Evolutionary conservation across 2,888 invertebrate genomes (phyloP), one percentile per base, ranked within the genome.

Genomic region (Folsomia candida): DNA sequence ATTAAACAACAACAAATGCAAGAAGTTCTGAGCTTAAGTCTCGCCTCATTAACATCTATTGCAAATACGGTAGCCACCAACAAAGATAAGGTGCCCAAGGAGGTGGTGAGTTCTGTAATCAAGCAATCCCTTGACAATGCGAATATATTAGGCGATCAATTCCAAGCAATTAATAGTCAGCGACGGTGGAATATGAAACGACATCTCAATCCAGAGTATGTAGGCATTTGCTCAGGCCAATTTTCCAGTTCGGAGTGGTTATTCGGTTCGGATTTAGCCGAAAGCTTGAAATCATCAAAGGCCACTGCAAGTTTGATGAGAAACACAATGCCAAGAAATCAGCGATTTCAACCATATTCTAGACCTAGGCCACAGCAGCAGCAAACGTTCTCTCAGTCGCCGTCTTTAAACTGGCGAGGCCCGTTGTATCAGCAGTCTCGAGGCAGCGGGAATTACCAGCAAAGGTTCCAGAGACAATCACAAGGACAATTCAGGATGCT

Each of bases 341-440:
- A n/a, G n/a, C 2, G 47, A 26, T 11, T 25, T 2, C 25, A 27
- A 0, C 57, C 67, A 1, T 67, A 60, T n/a, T n/a, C n/a, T 2
- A 25, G 22, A 20, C 27, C 25, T n/a, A 24, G 51, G 2, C n/a
- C n/a, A n/a, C n/a, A n/a, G n/a, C n/a, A n/a, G n/a, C n/a, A n/a
- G n/a, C n/a, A n/a, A n/a, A n/a, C n/a, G n/a, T n/a, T n/a, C n/a
- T 14, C 1, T n/a, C 6, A 11, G 1, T 14, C 54, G 2, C 18
- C 14, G n/a, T 37, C 70, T 70, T 67, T 70, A 70, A 70, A 70
- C 70, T 70, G 28, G 29, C 20, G 51, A 62, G 62, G 67, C 67
- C 71, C 67, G 63, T 63, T 51, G n/a, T n/a, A n/a, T 47, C 37
- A 14, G 22, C 25, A 20, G 20, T 25, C 2, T 9, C 51, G 67